phyloP scores from a whole-genome alignment of 2,888 invertebrate species.

The Pseudococcus longispinus region DNA sequence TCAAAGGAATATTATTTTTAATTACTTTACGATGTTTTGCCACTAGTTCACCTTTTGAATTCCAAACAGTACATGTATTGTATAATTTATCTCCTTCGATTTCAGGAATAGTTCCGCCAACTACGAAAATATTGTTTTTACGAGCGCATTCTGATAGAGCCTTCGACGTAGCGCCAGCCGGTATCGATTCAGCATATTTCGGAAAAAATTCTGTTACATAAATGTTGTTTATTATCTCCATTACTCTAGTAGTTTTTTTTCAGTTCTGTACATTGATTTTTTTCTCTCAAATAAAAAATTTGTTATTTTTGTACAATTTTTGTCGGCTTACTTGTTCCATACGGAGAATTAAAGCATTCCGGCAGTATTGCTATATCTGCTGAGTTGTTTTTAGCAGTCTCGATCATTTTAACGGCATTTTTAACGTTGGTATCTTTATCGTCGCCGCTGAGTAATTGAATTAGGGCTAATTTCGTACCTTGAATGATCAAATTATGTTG shows the following conservation, averaged over 20 bases:
- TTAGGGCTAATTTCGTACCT: conserved; percentile 77
- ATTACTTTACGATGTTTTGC: conserved; percentile 83
- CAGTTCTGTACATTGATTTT: background rate
- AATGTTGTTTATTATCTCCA: background rate
- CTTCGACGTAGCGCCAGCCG: conserved; percentile 76
- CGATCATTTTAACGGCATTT: conserved; percentile 75
- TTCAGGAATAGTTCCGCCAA: conserved; percentile 93
- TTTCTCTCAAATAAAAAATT: background rate
- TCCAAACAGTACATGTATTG: conserved; percentile 90
- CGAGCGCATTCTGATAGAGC: conserved; percentile 78
- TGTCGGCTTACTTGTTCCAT: conserved; percentile 74
- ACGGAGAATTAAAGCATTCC: conserved; percentile 95
- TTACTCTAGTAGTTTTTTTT: background rate
- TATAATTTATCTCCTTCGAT: conserved; percentile 72
- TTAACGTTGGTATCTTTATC: conserved; percentile 79
- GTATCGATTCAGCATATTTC: conserved; percentile 85
- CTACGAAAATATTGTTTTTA: conserved; percentile 77
- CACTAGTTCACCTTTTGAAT: conserved; percentile 76
- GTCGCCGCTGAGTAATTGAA: conserved; percentile 80
- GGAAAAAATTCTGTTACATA: conserved; percentile 71
- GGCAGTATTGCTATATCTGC: conserved; percentile 73
- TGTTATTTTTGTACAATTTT: conserved; percentile 1
- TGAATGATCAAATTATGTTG: background rate
- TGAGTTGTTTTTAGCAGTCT: conserved; percentile 72
- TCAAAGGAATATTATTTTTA: background rate